Evolutionary conservation across 1,140 invertebrate species (phyloP).

Genomic region (Dreissena polymorpha): DNA sequence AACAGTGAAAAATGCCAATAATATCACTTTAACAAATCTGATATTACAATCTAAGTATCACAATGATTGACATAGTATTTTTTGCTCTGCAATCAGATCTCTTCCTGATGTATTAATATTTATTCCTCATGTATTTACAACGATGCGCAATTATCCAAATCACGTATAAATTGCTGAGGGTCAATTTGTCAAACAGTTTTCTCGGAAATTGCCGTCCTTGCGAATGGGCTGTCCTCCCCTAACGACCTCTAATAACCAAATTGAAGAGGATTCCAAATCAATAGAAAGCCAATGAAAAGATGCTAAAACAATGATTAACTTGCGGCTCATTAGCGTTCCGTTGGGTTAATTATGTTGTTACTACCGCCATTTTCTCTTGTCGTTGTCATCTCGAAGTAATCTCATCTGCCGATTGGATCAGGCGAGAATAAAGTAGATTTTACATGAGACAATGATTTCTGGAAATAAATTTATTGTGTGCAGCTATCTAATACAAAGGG

Average conservation of each 20-base stretch:
- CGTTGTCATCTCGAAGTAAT: slow-evolving; percentile 15
- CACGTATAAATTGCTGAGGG: background rate
- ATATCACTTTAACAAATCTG: too few relatives aligned
- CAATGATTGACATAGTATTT: too few relatives aligned
- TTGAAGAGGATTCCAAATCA: slow-evolving; percentile 47
- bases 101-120: background rate
- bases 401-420: slow-evolving; percentile 42
- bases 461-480: too few relatives aligned
- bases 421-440: slow-evolving; percentile 26
- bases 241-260: slow-evolving; percentile 18
- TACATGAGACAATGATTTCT: background rate
- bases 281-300: slow-evolving; percentile 52
- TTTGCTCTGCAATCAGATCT: too few relatives aligned
- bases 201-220: background rate
- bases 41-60: too few relatives aligned
- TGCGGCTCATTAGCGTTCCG: slow-evolving; percentile 43
- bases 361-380: slow-evolving; percentile 28
- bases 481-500: too few relatives aligned
- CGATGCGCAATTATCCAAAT: too few relatives aligned
- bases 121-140: background rate
- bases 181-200: background rate
- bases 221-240: slow-evolving; percentile 11
- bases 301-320: slow-evolving; percentile 57
- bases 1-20: too few relatives aligned
- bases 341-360: slow-evolving; percentile 54